Percentiles rank a stretch among this genome's conserved stretches.
Evolutionary conservation across 1,140 invertebrate genomes (phyloP).

Genomic region (Plodia interpunctella): DNA sequence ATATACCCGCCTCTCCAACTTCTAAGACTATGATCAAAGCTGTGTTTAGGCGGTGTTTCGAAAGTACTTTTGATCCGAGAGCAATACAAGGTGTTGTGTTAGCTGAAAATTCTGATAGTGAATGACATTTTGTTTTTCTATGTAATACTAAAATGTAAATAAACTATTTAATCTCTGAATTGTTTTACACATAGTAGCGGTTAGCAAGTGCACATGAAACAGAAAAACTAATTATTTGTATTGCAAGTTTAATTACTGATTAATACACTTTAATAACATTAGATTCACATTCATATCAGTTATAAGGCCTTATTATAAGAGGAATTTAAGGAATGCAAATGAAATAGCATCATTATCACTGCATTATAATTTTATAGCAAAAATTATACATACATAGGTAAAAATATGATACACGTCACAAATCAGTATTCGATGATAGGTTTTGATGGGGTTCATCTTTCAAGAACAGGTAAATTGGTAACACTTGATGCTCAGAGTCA

Average conservation of each 20-base stretch:
- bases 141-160: conserved; percentile 10
- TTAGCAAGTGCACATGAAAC: background rate
- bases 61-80: conserved; percentile 81
- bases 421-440: conserved; percentile 44
- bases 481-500: background rate
- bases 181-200: background rate
- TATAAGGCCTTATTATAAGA: conserved; percentile 13
- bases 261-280: conserved; percentile 9
- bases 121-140: conserved; percentile 35
- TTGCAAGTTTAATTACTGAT: conserved; percentile 12
- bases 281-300: conserved; percentile 3
- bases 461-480: background rate
- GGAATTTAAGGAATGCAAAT: conserved; percentile 37
- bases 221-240: conserved; percentile 12
- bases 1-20: conserved; percentile 74
- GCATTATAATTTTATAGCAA: conserved; percentile 75
- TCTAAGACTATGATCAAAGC: conserved; percentile 66
- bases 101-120: conserved; percentile 80
- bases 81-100: conserved; percentile 69
- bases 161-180: background rate
- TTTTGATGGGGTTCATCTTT: conserved; percentile 25
- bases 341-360: conserved; percentile 57
- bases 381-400: conserved; percentile 71
- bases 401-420: conserved; percentile 70
- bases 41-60: conserved; percentile 82